Conservation (phyloP, 2,797 vertebrate species). For the Morelia viridis region DNA sequence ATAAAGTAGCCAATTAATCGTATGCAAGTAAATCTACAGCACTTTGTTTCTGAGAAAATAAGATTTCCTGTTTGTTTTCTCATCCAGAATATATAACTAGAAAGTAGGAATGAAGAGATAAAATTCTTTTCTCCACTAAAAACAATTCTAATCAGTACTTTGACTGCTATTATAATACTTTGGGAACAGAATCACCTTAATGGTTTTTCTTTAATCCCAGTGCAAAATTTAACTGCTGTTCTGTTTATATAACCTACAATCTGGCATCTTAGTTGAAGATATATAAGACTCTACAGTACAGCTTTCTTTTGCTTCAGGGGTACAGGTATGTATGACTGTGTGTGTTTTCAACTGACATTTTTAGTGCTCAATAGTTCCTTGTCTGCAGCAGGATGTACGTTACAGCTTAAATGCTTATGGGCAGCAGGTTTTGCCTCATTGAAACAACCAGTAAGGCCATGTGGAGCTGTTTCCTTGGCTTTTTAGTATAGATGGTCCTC, state of each 20-base stretch:
- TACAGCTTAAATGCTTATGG: conserved; percentile 32
- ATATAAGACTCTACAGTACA: conserved; percentile 60
- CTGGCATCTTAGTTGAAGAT: conserved; percentile 53
- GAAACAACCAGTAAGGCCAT: conserved; percentile 24
- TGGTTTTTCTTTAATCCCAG: conserved; percentile 31
- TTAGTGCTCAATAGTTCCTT: conserved; percentile 56
- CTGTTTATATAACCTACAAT: conserved; percentile 49
- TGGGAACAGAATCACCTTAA: not conserved
- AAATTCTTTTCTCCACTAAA: conserved; percentile 4
- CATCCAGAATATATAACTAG: not conserved
- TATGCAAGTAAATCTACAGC: conserved; percentile 32
- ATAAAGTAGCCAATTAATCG: conserved; percentile 35
- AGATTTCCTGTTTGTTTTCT: not conserved
- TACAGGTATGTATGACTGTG: conserved; percentile 49
- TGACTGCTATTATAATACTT: not conserved
- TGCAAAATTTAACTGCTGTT: conserved; percentile 47
- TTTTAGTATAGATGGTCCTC: conserved; percentile 36
- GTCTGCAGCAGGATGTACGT: conserved; percentile 32
- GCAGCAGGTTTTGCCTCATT: conserved; percentile 33
- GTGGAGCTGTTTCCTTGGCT: conserved; percentile 30
- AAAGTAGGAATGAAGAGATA: not conserved
- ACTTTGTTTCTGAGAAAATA: not conserved
- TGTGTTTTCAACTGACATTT: conserved; percentile 63
- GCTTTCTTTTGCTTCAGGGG: conserved; percentile 65
- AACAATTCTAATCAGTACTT: not conserved